A percentile compares a stretch with the other conserved stretches of the same genome.
phyloP scores from a whole-genome alignment of 2,113 vertebrate species.

The Alexandromys fortis region DNA sequence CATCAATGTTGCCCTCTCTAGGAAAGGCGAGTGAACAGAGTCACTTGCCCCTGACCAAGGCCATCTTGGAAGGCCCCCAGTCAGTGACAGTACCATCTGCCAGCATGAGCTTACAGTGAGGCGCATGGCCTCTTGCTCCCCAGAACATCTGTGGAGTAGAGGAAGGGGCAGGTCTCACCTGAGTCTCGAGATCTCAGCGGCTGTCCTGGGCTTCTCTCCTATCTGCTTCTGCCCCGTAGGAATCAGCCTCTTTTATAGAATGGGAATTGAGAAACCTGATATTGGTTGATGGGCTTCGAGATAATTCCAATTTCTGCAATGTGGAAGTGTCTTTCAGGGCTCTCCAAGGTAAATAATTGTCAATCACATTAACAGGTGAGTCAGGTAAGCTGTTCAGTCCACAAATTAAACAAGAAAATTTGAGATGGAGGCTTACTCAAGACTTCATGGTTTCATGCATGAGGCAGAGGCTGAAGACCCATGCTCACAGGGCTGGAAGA shows the following conservation, averaged over 20 bases:
- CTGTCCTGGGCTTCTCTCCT: background rate
- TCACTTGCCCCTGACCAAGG: background rate
- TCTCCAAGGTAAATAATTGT: constrained; percentile 79
- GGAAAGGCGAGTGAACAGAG: background rate
- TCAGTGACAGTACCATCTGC: background rate
- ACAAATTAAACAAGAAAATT: constrained; percentile 73
- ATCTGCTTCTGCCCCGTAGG: background rate
- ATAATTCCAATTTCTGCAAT: constrained; percentile 54
- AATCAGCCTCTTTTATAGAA: constrained; percentile 67
- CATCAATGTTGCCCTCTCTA: background rate
- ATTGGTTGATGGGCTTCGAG: constrained; percentile 44
- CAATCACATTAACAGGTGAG: constrained; percentile 53
- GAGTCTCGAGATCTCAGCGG: background rate
- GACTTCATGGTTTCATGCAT: constrained; percentile 40
- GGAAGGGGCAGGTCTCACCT: constrained; percentile 46
- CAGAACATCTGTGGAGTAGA: rapidly evolving
- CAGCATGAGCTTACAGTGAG: too few relatives aligned
- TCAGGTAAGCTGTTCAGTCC: constrained; percentile 37
- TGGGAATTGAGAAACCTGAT: constrained; percentile 51
- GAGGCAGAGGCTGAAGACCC: background rate
- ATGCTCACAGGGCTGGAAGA: background rate
- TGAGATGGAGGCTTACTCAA: constrained; percentile 74
- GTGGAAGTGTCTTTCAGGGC: constrained; percentile 48
- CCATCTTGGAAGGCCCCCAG: background rate
- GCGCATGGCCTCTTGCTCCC: background rate